These are phyloP conservation scores for Heliconius himera DNA, from an alignment of 1,140 invertebrate species.

Conservation along the genomic window DNA sequence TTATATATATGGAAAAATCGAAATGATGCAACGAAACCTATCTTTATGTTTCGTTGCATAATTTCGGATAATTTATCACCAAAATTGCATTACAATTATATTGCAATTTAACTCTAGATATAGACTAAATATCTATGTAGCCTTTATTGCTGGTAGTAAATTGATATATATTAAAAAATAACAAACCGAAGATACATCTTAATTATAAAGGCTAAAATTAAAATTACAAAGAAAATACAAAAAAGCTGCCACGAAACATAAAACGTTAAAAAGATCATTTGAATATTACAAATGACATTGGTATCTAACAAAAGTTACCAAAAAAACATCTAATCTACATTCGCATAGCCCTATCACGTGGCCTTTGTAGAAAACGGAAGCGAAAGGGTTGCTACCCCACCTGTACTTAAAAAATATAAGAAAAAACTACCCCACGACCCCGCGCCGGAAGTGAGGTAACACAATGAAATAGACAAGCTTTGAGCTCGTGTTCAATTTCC, in stretches of 20 bases:
- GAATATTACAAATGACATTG: slow-evolving; percentile 1
- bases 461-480: slow-evolving; percentile 22
- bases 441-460: slow-evolving; percentile 20
- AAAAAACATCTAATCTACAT: slow-evolving; percentile 29
- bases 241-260: background rate
- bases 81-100: too few relatives aligned
- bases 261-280: background rate
- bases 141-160: too few relatives aligned
- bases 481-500: slow-evolving; percentile 1
- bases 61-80: too few relatives aligned
- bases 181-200: background rate
- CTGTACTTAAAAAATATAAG: slow-evolving; percentile 37
- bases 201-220: background rate
- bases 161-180: background rate
- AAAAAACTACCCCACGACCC: slow-evolving; percentile 21
- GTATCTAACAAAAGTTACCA: background rate
- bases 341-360: slow-evolving; percentile 29
- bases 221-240: background rate
- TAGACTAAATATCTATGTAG: too few relatives aligned
- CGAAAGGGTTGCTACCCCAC: slow-evolving; percentile 44
- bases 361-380: slow-evolving; percentile 22
- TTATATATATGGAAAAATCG: too few relatives aligned
- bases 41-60: too few relatives aligned
- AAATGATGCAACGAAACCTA: too few relatives aligned
- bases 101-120: too few relatives aligned